Base-by-base conservation (phyloP, 2,113 vertebrate genomes). In the Coptodon bakossiorum region DNA sequence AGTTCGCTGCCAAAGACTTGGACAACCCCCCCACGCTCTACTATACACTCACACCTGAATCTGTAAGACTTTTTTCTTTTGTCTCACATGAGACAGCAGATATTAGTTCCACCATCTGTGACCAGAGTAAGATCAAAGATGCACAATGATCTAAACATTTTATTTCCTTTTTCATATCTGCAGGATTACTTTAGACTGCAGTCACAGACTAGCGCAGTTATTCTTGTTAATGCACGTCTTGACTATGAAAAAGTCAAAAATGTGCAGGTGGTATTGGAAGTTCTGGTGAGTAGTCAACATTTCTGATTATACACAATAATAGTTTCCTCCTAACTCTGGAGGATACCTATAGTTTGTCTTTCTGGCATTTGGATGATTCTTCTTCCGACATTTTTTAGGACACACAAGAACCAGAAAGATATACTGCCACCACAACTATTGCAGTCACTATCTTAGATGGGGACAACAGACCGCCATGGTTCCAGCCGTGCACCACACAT, bases 401-500 rank as follows among this genome's bases (percentile, higher is more conserved):
- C 91, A 94, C 92, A 9, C 9, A 71, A 2, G 9, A 4, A 0
- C 43, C 31, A 38, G 0, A 1, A 6, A 0, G 1, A 1, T 36
- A 13, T 68, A 97, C 71, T 0, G 91, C 92, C 52, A 95, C 81
- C 0, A 76, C 96, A 19, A 97, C 94, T 4, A 95, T 98, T 71
- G 52, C 13, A 4, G 63, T 98, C 71, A 57, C 3, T 14, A 91
- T 98, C 50, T 0, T 45, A 1, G 97, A 98, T 40, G 68, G 17
- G 1, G 97, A 98, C 91, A 97, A 96, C 91, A 96, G 94, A 34
- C 94, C 97, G 0, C 98, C 98, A 2, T 97, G 97, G 97, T 98
- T 98, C 86, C 93, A 95, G 61, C 98, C 97, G 14, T 98, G 98
- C 59, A 52, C 1, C 3, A 14, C 1, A 56, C 2, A 11, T 4